Percentiles rank a stretch among this genome's conserved stretches.
phyloP scores from a whole-genome alignment of 2,113 vertebrate species.

The Nycticryphes semicollaris region DNA sequence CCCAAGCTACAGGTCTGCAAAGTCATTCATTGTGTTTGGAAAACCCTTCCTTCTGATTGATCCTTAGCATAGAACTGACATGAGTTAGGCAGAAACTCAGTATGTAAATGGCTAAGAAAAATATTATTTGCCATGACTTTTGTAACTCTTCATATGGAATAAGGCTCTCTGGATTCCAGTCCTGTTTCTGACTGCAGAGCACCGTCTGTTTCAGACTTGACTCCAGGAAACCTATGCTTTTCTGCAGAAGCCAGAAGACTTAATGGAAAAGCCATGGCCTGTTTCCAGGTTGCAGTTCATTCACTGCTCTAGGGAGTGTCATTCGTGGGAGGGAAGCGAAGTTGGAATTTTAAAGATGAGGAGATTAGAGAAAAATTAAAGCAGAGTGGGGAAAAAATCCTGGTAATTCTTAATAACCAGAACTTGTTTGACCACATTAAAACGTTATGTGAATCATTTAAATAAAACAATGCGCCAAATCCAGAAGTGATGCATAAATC shows the following conservation, averaged over 20 bases:
- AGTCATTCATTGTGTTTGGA: fast-evolving
- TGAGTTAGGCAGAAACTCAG: fast-evolving
- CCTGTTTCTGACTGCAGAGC: background rate
- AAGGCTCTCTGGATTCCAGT: background rate
- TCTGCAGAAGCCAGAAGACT: slow-evolving; percentile 1
- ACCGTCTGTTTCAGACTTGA: slow-evolving; percentile 19
- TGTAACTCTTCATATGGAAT: background rate
- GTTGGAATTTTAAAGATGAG: background rate
- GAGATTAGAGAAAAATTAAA: background rate
- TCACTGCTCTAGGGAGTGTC: background rate
- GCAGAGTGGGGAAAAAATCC: background rate
- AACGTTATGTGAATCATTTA: background rate
- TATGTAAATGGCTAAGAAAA: background rate
- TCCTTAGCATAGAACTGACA: background rate
- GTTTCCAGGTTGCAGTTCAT: slow-evolving; percentile 40
- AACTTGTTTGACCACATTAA: background rate
- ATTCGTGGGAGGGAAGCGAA: background rate
- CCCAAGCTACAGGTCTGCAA: background rate
- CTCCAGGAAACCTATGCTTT: slow-evolving; percentile 35
- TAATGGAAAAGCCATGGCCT: slow-evolving; percentile 1
- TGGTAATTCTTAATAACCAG: background rate
- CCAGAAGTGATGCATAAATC: background rate
- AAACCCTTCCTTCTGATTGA: background rate
- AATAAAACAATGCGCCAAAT: background rate
- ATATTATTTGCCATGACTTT: background rate